Evolutionary conservation across 2,113 vertebrate species (phyloP), one percentile per base, ranked within the genome.

Genomic region (Antigone vipio): DNA sequence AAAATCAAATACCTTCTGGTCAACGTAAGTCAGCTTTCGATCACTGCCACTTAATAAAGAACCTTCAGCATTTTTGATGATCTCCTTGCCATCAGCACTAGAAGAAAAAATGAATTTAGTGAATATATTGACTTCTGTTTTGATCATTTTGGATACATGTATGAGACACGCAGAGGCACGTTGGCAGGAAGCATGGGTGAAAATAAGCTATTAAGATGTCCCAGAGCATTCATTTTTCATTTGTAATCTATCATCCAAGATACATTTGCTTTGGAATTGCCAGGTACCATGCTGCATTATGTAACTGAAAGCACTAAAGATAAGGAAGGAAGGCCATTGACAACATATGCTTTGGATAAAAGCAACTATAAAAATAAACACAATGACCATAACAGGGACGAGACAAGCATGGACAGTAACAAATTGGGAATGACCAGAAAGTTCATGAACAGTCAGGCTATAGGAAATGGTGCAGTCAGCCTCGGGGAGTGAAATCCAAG

Each of bases 191-290:
- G 67, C 71, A 22, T 2, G 53, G 26, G 24, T 64, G 82, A 81
- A 81, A 81, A 79, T 32, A 75, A 85, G 23, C 67, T 75, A 42
- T 95, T 88, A 75, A 80, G 20, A 17, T 47, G 52, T 75, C 82
- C 89, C 79, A 78, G 68, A 84, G 34, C 82, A 63, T 82, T 94
- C 75, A 55, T 95, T 96, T 96, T 93, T 89, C 69, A 64, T 89
- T 94, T 89, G 50, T 40, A 56, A 94, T 85, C 88, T 56, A 7
- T 63, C 83, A 69, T 35, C 44, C 58, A 45, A 75, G 73, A 76
- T 77, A 63, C 22, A 45, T 59, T 79, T 73, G 55, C 8, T 85
- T 88, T 85, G 84, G 76, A 91, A 87, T 79, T 88, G 45, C 60
- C 85, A 75, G 83, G 82, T 60, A 90, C 66, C 80, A 27, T 44